These are phyloP conservation scores for Petrophora chlorosata DNA, from an alignment of 2,888 invertebrate species.

Conservation along the genomic window DNA sequence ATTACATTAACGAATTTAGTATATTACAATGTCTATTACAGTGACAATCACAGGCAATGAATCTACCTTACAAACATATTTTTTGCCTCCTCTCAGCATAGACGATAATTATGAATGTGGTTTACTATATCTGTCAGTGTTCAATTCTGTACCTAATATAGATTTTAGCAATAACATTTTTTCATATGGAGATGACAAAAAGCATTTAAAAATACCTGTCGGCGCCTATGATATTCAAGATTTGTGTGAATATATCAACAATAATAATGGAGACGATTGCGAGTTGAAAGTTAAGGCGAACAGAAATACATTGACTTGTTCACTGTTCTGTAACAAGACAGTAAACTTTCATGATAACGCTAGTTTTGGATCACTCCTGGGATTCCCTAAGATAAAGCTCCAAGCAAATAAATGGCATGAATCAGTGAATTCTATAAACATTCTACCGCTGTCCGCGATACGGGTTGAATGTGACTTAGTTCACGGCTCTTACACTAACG, in stretches of 20 bases:
- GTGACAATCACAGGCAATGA: too few species aligned
- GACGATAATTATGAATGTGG: neutral
- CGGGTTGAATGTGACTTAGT: slow-evolving; percentile 15
- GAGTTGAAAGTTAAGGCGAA: too few species aligned
- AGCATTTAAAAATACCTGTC: neutral
- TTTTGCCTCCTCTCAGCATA: too few species aligned
- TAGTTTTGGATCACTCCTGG: too few species aligned
- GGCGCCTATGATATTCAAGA: neutral
- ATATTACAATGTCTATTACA: too few species aligned
- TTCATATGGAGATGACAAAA: neutral
- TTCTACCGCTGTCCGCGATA: slow-evolving; percentile 4
- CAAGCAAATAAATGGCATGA: slow-evolving; percentile 14
- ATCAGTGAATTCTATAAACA: slow-evolving; percentile 2
- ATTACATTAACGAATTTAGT: too few species aligned
- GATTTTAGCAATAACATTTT: neutral
- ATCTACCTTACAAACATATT: too few species aligned
- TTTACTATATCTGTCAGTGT: neutral
- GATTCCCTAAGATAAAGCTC: slow-evolving; percentile 1
- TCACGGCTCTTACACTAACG: slow-evolving; percentile 5
- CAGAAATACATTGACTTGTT: too few species aligned
- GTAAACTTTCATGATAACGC: too few species aligned
- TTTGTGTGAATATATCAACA: too few species aligned
- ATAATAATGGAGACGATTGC: too few species aligned
- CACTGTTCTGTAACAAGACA: too few species aligned
- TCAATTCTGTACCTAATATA: neutral